A percentile compares a stretch with the other conserved stretches of the same genome.
Conservation (phyloP, 2,797 vertebrate species). For the Myripristis murdjan region DNA sequence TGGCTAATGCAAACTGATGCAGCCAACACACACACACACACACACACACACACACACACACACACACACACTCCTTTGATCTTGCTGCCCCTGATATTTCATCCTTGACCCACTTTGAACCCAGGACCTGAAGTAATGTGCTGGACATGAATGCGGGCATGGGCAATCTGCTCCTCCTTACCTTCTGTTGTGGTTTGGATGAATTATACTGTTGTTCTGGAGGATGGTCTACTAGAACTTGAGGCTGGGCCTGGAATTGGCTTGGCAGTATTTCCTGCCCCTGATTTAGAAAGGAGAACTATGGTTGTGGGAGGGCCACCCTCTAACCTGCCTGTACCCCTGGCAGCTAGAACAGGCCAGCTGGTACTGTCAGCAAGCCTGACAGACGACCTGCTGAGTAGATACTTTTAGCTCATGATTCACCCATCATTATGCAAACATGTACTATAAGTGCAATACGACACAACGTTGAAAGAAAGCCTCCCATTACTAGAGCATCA, state of each 20-base stretch:
- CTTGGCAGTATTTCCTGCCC: slow-evolving; percentile 67
- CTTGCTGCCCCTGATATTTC: slow-evolving; percentile 58
- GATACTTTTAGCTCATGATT: slow-evolving; percentile 82
- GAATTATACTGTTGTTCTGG: slow-evolving; percentile 57
- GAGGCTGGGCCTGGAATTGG: slow-evolving; percentile 14
- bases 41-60: slow-evolving; percentile 13
- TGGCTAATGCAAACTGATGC: not conserved
- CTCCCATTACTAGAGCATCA: not conserved
- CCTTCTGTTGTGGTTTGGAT: slow-evolving; percentile 73
- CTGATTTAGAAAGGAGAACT: slow-evolving; percentile 66
- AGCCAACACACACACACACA: slow-evolving; percentile 17
- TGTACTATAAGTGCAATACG: slow-evolving; percentile 42
- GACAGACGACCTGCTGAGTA: slow-evolving; percentile 79
- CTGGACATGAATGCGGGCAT: slow-evolving; percentile 68
- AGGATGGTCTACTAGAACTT: slow-evolving; percentile 54
- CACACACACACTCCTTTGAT: slow-evolving; percentile 58
- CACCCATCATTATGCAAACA: slow-evolving; percentile 69
- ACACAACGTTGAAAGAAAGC: slow-evolving; percentile 9
- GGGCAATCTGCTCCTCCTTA: slow-evolving; percentile 75
- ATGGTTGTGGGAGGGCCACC: slow-evolving; percentile 71
- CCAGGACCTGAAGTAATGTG: slow-evolving; percentile 60
- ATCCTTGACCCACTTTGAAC: slow-evolving; percentile 77
- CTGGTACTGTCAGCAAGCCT: slow-evolving; percentile 80
- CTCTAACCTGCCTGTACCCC: slow-evolving; percentile 78
- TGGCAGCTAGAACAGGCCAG: slow-evolving; percentile 77